Evolutionary conservation across 2,888 invertebrate species (phyloP).

Genomic region (Agrochola circellaris): DNA sequence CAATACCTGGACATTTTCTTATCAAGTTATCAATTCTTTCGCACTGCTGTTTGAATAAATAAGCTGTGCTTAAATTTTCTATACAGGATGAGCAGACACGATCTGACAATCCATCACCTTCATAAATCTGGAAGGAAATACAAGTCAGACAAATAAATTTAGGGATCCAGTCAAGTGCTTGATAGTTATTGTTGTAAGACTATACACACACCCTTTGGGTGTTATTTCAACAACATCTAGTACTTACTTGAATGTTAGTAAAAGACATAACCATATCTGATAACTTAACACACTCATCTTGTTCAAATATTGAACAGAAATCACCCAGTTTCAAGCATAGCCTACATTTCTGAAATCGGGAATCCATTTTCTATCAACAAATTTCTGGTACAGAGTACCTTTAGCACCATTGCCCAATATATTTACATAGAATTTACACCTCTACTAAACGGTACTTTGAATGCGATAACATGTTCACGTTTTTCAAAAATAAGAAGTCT

Average conservation of each 20-base stretch:
- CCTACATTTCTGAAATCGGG: slow-evolving; percentile 86
- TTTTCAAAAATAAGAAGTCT: slow-evolving; percentile 19
- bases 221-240: not conserved
- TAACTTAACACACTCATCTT: slow-evolving; percentile 86
- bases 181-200: not conserved
- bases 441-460: slow-evolving; percentile 40
- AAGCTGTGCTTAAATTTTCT: slow-evolving; percentile 87
- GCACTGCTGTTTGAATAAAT: slow-evolving; percentile 87
- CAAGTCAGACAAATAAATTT: not conserved
- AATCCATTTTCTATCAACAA: slow-evolving; percentile 71
- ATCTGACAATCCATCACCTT: slow-evolving; percentile 87
- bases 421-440: slow-evolving; percentile 53
- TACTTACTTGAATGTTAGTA: slow-evolving; percentile 82
- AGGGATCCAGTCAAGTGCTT: not conserved
- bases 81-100: slow-evolving; percentile 87
- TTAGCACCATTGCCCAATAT: slow-evolving; percentile 47
- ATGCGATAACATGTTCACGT: slow-evolving; percentile 21
- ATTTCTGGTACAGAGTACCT: slow-evolving; percentile 10
- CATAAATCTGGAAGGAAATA: slow-evolving; percentile 80
- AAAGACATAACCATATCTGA: slow-evolving; percentile 89
- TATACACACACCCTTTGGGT: too few species aligned
- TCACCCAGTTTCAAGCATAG: slow-evolving; percentile 87
- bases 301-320: slow-evolving; percentile 88
- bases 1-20: slow-evolving; percentile 81
- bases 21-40: slow-evolving; percentile 83